Evolutionary conservation across 1,140 invertebrate genomes (phyloP), one percentile per base, ranked within the genome.

Genomic region (Camponotus pennsylvanicus): DNA sequence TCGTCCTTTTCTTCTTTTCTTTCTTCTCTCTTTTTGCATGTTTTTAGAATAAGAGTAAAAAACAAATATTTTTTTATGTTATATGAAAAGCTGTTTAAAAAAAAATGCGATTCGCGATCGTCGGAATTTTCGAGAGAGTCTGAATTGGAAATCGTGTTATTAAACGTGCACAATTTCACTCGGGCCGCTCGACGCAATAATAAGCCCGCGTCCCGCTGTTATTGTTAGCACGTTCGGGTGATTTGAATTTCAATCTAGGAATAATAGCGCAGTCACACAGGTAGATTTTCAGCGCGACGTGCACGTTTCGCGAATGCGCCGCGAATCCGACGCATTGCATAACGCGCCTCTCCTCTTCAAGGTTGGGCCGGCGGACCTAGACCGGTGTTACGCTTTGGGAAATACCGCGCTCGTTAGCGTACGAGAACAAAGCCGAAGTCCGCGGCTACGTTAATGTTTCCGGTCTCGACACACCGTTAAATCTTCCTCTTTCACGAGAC

Each of bases 341-440:
- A 89, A 89, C 45, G 37, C 40, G n/a, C 45, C 21, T 55, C 82
- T 71, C 61, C 75, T 84, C 63, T n/a, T 66, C 88, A 89, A 89
- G 88, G 88, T 76, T 83, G 69, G 32, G 8, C 34, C 69, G 13
- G 40, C 79, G 34, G 67, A 61, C 27, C 40, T 70, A 75, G 55
- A 45, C 79, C 76, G 27, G 34, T 37, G 63, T 89, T 89, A 89
- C 88, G 88, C 83, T 89, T 88, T 76, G 59, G 83, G 77, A 80
- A 80, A 70, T 85, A 55, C 69, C 80, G 70, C 82, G 87, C 52
- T 89, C 87, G 42, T 89, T 89, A 89, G 57, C 45, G 63, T 42
- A 66, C 83, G 76, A 89, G 88, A 89, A 89, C 88, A 89, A 89
- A 89, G 85, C 63, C 69, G n/a, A 71, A 61, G 75, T 73, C 42